phyloP scores from a whole-genome alignment of 2,797 vertebrate species.

The Simalia tracyae region DNA sequence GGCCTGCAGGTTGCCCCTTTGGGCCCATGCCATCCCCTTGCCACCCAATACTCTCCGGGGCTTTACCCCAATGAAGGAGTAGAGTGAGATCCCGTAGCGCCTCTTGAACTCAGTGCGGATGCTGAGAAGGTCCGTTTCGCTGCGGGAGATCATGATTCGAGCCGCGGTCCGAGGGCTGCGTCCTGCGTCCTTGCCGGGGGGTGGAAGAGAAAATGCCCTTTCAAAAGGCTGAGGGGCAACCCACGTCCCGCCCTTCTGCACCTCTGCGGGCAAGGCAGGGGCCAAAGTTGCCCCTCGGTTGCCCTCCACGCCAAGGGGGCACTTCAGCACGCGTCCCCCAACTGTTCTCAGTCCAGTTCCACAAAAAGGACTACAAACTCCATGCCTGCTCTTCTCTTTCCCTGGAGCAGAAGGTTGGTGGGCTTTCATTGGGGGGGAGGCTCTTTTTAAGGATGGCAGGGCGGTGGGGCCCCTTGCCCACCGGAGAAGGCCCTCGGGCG shows the following conservation, averaged over 20 bases:
- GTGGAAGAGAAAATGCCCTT: neutral
- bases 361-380: neutral
- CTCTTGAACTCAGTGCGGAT: slow-evolving; percentile 77
- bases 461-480: neutral
- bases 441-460: neutral
- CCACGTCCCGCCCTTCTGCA: no score
- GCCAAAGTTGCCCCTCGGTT: neutral
- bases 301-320: neutral
- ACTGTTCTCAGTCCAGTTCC: neutral
- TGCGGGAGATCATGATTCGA: slow-evolving; percentile 79
- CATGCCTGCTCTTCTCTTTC: neutral
- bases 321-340: neutral
- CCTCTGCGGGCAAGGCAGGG: neutral
- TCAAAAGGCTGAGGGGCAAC: neutral
- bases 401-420: neutral
- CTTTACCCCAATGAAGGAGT: slow-evolving; percentile 80
- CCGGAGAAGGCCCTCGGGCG: neutral
- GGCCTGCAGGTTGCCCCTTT: neutral
- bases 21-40: neutral
- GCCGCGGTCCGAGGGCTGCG: slow-evolving; percentile 41
- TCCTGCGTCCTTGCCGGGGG: slow-evolving; percentile 50
- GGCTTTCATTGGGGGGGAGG: neutral
- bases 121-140: slow-evolving; percentile 82
- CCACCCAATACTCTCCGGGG: rapidly evolving
- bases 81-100: slow-evolving; percentile 81